phyloP scores from a whole-genome alignment of 2,888 invertebrate species.

The Macropis europaea region DNA sequence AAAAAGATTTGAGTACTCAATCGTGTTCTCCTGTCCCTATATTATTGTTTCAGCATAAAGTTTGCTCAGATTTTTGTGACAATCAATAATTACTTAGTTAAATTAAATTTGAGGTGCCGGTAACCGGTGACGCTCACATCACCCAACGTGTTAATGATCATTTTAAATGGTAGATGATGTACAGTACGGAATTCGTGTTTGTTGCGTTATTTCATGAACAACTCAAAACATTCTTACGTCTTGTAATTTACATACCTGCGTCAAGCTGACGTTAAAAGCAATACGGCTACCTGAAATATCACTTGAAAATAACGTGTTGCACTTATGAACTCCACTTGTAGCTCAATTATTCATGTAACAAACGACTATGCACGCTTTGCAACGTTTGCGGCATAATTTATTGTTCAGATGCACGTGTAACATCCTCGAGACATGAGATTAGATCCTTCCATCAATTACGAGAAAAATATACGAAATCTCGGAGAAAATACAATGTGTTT shows the following conservation, averaged over 20 bases:
- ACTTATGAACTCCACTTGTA: conserved; percentile 38
- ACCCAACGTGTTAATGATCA: no score
- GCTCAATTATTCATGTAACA: conserved; percentile 61
- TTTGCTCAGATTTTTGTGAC: no score
- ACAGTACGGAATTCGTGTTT: no score
- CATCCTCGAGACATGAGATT: neutral
- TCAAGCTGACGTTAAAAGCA: neutral
- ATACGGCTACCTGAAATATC: neutral
- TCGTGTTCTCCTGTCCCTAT: no score
- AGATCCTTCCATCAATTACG: neutral
- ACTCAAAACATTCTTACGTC: neutral
- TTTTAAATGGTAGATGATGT: no score
- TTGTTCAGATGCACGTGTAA: neutral
- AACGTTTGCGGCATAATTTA: neutral
- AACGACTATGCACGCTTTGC: conserved; percentile 24
- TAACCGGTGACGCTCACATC: no score
- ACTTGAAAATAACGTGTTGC: conserved; percentile 21
- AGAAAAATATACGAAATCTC: neutral
- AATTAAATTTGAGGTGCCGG: no score
- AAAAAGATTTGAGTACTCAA: no score
- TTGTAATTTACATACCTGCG: neutral
- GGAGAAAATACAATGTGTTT: no score
- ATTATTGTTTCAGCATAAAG: no score
- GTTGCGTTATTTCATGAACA: no score
- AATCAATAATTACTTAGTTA: no score